Evolutionary conservation across 1,140 invertebrate genomes (phyloP), one percentile per base, ranked within the genome.

Genomic region (Xylocopa sonorina): DNA sequence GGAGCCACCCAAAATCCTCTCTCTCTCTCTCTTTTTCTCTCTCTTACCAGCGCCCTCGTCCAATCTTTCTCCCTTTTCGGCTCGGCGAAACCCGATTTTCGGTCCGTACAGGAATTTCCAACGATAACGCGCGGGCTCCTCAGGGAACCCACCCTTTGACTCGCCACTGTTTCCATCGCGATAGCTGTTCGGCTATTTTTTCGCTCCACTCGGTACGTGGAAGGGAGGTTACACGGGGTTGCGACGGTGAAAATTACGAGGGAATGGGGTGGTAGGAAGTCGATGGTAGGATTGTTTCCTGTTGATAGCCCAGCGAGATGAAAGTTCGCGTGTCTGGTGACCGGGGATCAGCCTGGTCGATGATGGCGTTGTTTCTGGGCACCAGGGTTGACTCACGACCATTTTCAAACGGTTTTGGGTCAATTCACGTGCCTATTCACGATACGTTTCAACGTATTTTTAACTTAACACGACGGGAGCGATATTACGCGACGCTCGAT

Each of bases 51-150:
- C 32, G 34, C 57, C 21, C n/a, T 41, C 21, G 14, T 14, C 16
- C n/a, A 0, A 32, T 43, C 34, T 24, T 14, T 38, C 10, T 62
- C 34, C 14, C 3, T 14, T n/a, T 18, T 29, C 27, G 32, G 14
- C 16, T 16, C 18, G 32, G 32, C 21, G 57, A 51, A 41, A 50
- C 51, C 32, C 75, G 55, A 60, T 77, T 77, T 58, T 77, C 64
- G 43, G 24, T 7, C 34, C 10, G 18, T 51, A 48, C 16, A 4
- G 63, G 41, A 69, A 77, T 60, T 69, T 27, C 5, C n/a, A 38
- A 10, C 18, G 75, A 77, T 77, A 77, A 69, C 75, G 50, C 16
- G 18, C 0, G 14, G 18, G 3, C 10, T 46, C 43, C 63, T 58
- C 9, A n/a, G 29, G 43, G 27, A 38, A 18, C 24, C 10, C 27